phyloP scores from a whole-genome alignment of 2,888 invertebrate genomes.

The Entomobrya multifasciata region DNA sequence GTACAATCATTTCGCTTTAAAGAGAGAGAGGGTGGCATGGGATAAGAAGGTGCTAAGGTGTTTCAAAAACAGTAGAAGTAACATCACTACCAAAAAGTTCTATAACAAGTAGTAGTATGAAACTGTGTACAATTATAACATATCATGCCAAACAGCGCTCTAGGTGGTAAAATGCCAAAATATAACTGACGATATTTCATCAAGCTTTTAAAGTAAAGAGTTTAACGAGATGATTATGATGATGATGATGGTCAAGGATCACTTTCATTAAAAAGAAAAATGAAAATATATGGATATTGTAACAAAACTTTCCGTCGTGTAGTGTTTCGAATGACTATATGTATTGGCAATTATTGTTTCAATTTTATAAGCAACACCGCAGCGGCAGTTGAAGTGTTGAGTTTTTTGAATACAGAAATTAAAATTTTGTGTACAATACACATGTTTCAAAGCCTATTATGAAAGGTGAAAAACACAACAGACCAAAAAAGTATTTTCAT shows the following conservation, averaged over 20 bases:
- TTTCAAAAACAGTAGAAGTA: conserved; percentile 34
- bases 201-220: background rate
- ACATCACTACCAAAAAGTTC: background rate
- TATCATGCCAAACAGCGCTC: too few species aligned
- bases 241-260: conserved; percentile 57
- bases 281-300: conserved; percentile 62
- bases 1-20: too few species aligned
- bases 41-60: conserved; percentile 2
- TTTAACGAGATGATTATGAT: background rate
- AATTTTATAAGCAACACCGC: conserved; percentile 52
- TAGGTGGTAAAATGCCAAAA: conserved; percentile 24
- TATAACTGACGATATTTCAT: conserved; percentile 40
- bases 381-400: background rate
- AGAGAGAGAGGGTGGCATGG: background rate
- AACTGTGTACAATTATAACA: background rate
- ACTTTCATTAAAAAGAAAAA: conserved; percentile 76
- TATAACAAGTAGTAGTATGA: background rate
- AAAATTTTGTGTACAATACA: background rate
- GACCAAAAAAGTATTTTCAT: conserved; percentile 72
- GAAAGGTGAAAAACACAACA: conserved; percentile 41
- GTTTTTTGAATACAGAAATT: background rate
- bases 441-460: background rate
- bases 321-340: conserved; percentile 27
- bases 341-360: conserved; percentile 48
- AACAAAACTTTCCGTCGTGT: background rate